These are phyloP conservation scores for Dipodomys stephensi DNA, from an alignment of 2,113 vertebrate genomes.

Conservation along the genomic window DNA sequence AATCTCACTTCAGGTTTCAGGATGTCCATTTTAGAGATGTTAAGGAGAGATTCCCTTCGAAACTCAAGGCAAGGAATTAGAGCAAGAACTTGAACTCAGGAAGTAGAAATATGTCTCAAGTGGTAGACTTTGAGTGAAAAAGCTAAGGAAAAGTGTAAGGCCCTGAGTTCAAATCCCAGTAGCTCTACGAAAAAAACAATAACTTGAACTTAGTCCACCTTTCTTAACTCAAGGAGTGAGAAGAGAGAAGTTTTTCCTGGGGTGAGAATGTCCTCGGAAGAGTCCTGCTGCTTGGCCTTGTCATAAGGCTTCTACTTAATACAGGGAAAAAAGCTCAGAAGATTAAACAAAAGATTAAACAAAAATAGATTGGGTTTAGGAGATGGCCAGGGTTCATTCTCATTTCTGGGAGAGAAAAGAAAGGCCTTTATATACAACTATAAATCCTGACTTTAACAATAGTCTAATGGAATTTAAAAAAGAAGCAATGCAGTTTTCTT, in stretches of 20 bases:
- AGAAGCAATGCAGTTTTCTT: conserved; percentile 61
- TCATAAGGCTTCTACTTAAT: not conserved
- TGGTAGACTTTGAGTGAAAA: too few relatives aligned
- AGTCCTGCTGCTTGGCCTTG: not conserved
- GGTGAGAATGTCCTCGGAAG: not conserved
- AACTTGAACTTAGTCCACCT: too few relatives aligned
- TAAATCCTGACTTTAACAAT: conserved; percentile 71
- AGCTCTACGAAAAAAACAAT: too few relatives aligned
- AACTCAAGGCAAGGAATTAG: not conserved
- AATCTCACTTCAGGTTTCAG: not conserved
- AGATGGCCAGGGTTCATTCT: conserved; percentile 56
- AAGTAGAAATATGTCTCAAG: too few relatives aligned
- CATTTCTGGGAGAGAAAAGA: conserved; percentile 35
- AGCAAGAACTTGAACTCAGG: not conserved
- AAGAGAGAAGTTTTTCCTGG: not conserved
- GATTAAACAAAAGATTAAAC: not conserved
- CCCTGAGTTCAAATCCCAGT: not conserved
- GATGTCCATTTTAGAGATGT: conserved; percentile 1
- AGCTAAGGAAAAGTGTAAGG: not conserved
- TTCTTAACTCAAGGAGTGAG: not conserved
- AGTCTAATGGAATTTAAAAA: conserved; percentile 71
- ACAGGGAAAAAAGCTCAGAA: not conserved
- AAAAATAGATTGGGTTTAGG: conserved; percentile 29
- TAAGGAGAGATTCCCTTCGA: not conserved
- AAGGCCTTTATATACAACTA: conserved; percentile 55